phyloP scores from a whole-genome alignment of 1,140 invertebrate species.

The Dreissena polymorpha region DNA sequence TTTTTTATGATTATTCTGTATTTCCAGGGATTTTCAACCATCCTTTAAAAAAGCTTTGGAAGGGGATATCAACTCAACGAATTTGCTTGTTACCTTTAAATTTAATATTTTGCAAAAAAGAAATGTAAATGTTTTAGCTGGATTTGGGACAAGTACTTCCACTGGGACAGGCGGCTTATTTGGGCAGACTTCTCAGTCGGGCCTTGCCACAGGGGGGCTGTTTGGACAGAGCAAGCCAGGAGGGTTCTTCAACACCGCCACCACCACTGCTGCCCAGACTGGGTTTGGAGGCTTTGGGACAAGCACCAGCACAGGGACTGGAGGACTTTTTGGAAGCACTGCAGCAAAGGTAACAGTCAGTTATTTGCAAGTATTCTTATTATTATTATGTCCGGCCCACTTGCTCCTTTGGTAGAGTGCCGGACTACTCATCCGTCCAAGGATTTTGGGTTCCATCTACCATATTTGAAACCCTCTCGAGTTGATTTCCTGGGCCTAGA shows the following conservation, averaged over 20 bases:
- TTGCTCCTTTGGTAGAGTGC: constrained; percentile 1
- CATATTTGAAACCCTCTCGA: too few species aligned
- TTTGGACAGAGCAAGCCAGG: constrained; percentile 75
- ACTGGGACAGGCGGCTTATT: constrained; percentile 58
- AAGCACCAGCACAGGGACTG: constrained; percentile 60
- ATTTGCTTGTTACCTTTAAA: background rate
- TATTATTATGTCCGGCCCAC: background rate
- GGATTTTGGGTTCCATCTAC: too few species aligned
- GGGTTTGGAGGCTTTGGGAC: constrained; percentile 72
- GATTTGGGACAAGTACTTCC: constrained; percentile 69
- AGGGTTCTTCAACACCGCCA: constrained; percentile 67
- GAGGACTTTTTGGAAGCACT: constrained; percentile 68
- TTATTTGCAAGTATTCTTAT: background rate
- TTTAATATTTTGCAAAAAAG: too few species aligned
- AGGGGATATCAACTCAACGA: too few species aligned
- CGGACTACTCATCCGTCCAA: constrained; percentile 27
- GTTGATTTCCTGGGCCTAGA: too few species aligned
- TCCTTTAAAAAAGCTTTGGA: too few species aligned
- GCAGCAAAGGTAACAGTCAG: constrained; percentile 41
- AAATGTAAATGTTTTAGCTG: constrained; percentile 23
- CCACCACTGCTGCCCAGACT: constrained; percentile 63
- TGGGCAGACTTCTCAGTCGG: constrained; percentile 52
- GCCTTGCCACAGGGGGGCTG: constrained; percentile 60
- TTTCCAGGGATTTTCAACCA: too few species aligned
- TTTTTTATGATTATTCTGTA: too few species aligned